A percentile compares a stretch with the other conserved stretches of the same genome.
Evolutionary conservation across 2,113 vertebrate genomes (phyloP).

Genomic region (Xiphophorus maculatus): DNA sequence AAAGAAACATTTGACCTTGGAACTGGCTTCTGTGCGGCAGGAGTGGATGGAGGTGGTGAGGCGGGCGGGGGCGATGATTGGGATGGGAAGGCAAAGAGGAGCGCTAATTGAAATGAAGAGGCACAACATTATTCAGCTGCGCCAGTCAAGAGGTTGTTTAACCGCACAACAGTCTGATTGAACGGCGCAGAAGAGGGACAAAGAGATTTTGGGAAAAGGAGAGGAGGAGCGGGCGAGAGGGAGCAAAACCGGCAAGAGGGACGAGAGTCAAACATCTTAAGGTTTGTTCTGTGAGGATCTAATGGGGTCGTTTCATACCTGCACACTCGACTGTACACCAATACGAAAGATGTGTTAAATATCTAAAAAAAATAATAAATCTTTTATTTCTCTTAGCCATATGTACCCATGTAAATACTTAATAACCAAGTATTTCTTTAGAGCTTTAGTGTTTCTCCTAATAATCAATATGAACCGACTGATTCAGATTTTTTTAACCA

Average conservation of each 20-base stretch:
- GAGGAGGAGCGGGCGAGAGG: constrained; percentile 22
- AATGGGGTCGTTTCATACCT: constrained; percentile 1
- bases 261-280: neutral
- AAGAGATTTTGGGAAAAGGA: constrained; percentile 49
- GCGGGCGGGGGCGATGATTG: constrained; percentile 57
- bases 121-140: constrained; percentile 87
- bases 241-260: neutral
- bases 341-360: too few relatives aligned
- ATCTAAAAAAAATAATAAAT: too few relatives aligned
- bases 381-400: too few relatives aligned
- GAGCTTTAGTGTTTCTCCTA: neutral
- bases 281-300: neutral
- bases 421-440: neutral
- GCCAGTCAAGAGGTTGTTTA: constrained; percentile 91
- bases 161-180: constrained; percentile 83
- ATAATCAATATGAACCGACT: neutral
- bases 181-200: constrained; percentile 81
- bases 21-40: constrained; percentile 19
- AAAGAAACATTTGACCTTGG: constrained; percentile 60
- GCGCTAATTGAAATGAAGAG: constrained; percentile 92
- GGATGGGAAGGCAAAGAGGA: constrained; percentile 78
- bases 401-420: neutral
- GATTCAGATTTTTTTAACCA: neutral
- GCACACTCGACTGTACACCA: neutral
- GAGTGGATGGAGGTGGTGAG: constrained; percentile 2